These are phyloP conservation scores for Ptilonorhynchus violaceus DNA, from an alignment of 2,113 vertebrate genomes.

Conservation along the genomic window DNA sequence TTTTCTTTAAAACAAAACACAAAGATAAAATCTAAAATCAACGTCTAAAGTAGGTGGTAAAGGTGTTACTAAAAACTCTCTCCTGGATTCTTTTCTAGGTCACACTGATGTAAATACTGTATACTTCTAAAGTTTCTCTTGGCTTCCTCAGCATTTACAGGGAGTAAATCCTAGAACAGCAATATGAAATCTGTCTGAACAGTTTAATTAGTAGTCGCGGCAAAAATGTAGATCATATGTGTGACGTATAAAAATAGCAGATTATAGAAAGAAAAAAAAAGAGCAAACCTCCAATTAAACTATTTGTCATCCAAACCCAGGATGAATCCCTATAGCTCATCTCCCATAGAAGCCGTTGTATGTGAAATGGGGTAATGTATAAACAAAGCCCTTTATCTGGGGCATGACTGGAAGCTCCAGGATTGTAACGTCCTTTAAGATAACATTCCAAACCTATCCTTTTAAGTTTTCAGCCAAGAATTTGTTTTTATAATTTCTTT, in stretches of 20 bases:
- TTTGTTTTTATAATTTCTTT: constrained; percentile 77
- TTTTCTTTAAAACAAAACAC: constrained; percentile 8
- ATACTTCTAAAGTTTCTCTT: not conserved
- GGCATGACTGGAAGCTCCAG: constrained; percentile 69
- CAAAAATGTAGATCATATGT: not conserved
- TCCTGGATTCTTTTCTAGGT: not conserved
- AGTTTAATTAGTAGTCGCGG: not conserved
- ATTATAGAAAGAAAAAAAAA: not conserved
- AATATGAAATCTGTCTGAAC: not conserved
- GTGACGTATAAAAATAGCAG: not conserved
- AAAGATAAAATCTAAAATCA: constrained; percentile 15
- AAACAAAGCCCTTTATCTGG: constrained; percentile 77
- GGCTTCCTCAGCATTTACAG: not conserved
- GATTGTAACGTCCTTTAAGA: constrained; percentile 73
- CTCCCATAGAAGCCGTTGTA: constrained; percentile 42
- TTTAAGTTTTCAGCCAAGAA: constrained; percentile 78
- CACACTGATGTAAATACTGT: not conserved
- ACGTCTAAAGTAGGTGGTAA: not conserved
- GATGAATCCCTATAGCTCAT: constrained; percentile 1
- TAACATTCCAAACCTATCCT: constrained; percentile 82
- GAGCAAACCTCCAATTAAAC: constrained; percentile 19
- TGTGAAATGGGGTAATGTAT: constrained; percentile 56
- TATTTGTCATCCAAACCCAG: not conserved
- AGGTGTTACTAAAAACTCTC: not conserved
- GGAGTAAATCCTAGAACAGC: not conserved